Conservation (phyloP, 2,888 invertebrate genomes). For the Thereva nobilitata region DNA sequence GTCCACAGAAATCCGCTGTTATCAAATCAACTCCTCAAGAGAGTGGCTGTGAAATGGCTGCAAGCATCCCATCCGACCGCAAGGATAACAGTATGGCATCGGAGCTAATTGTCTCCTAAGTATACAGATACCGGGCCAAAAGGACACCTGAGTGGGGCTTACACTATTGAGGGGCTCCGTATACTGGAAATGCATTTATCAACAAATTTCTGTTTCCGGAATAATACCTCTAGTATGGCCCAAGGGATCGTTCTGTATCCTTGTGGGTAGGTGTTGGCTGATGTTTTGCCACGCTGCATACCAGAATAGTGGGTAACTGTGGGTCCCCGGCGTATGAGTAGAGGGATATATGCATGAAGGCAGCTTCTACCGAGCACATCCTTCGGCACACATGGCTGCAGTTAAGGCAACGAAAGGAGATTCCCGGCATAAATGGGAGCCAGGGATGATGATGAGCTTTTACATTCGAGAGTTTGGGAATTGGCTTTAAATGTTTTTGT, state of each 20-base stretch:
- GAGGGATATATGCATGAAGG: constrained; percentile 2
- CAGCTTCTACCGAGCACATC: constrained; percentile 2
- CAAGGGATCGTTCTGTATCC: constrained; percentile 8
- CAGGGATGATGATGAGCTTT: constrained; percentile 20
- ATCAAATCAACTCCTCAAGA: constrained; percentile 19
- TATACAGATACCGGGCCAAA: constrained; percentile 4
- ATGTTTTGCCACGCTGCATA: not conserved
- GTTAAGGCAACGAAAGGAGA: not conserved
- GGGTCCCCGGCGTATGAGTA: constrained; percentile 12
- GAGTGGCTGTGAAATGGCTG: constrained; percentile 14
- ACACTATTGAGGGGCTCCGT: constrained; percentile 15
- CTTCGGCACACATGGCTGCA: constrained; percentile 22
- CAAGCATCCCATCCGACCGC: constrained; percentile 16
- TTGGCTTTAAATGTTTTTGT: constrained; percentile 6
- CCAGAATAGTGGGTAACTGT: not conserved
- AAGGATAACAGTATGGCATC: constrained; percentile 23
- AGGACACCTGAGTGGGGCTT: constrained; percentile 16
- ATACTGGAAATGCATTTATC: constrained; percentile 33
- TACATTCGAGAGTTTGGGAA: constrained; percentile 19
- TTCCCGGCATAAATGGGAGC: constrained; percentile 20
- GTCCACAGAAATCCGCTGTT: constrained; percentile 2
- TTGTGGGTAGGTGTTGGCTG: constrained; percentile 1
- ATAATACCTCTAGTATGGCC: constrained; percentile 16
- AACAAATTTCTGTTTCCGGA: constrained; percentile 25
- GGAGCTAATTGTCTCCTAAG: constrained; percentile 15